Evolutionary conservation across 2,797 vertebrate species (phyloP), one percentile per base, ranked within the genome.

Genomic region (Scyliorhinus canicula): DNA sequence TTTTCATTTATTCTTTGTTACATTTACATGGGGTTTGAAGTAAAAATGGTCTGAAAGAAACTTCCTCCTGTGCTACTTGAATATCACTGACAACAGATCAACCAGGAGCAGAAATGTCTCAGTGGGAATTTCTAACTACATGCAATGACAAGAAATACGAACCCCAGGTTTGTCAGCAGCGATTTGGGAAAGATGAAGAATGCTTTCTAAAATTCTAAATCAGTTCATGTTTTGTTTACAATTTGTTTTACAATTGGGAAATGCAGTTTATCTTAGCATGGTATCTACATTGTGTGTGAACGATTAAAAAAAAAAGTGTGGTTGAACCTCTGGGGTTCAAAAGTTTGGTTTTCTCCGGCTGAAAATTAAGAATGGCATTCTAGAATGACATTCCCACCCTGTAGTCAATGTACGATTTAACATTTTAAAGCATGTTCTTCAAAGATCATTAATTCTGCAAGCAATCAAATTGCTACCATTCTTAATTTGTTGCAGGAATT

Each of bases 361-460:
- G 57, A 57, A 90, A 90, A 60, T 90, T 90, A n/a, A 82, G 40
- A 82, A 65, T 57, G 28, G n/a, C 24, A 65, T 65, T 91, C n/a
- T 65, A n/a, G 55, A 60, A 90, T 57, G 19, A 57, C 35, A 16
- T 90, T 60, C 14, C 86, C 40, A 26, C 24, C n/a, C 3, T 91
- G 57, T 60, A 44, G 9, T 91, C 60, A 44, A 26, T 63, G 11
- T 65, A 91, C 26, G 21, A n/a, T 65, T 44, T 65, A 26, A 40
- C n/a, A 65, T 65, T 88, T 55, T 57, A 88, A 88, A 63, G 57
- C 60, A 21, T 65, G 26, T 91, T 44, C 21, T 91, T 91, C 60
- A 91, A 90, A 24, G n/a, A 91, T 65, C 60, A 91, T n/a, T 65
- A 65, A 24, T 91, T 91, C n/a, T 91, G 65, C 44, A 44, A 63